Evolutionary conservation across 2,797 vertebrate species (phyloP), one percentile per base, ranked within the genome.

Genomic region (Masticophis lateralis): DNA sequence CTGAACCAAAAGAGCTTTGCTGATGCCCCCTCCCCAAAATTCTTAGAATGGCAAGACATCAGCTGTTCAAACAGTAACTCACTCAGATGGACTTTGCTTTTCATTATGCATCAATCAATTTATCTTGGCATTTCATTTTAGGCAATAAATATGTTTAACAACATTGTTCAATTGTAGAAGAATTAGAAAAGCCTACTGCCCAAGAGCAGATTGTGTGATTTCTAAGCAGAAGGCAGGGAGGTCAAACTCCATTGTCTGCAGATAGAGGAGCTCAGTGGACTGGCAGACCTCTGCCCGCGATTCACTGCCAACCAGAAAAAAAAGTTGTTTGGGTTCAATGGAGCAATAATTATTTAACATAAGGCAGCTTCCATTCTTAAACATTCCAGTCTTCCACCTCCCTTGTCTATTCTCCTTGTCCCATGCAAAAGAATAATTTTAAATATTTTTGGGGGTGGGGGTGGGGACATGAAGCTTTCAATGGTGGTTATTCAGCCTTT

Each of bases 11-110:
- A 90, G 96, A 93, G 89, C 93, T 96, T 94, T 95, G 96, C 97
- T 97, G 97, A 97, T 97, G 96, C 61, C 1, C 91, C 14, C n/a
- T 86, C 87, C 14, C 95, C 16, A 18, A 96, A 95, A 94, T 94
- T 95, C 97, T 89, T 95, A 63, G 51, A 91, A 92, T 95, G 90
- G 93, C 95, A 94, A 95, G 95, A 94, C 96, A 89, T 92, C 86
- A 94, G 95, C 32, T 83, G 92, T 93, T 83, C 74, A 93, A 92
- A 95, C 95, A 96, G 91, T 92, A 13, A 14, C 47, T 90, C 95
- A 95, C 93, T 87, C 74, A 43, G 2, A 63, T 6, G 87, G 89
- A 94, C 93, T 93, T 96, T 94, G 94, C 47, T 1, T 94, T 95
- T 94, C 93, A 96, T 91, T 93, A 91, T 90, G 86, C 90, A n/a